Evolutionary conservation across 1,140 invertebrate genomes (phyloP), one percentile per base, ranked within the genome.

Genomic region (Medauroidea extradentata): DNA sequence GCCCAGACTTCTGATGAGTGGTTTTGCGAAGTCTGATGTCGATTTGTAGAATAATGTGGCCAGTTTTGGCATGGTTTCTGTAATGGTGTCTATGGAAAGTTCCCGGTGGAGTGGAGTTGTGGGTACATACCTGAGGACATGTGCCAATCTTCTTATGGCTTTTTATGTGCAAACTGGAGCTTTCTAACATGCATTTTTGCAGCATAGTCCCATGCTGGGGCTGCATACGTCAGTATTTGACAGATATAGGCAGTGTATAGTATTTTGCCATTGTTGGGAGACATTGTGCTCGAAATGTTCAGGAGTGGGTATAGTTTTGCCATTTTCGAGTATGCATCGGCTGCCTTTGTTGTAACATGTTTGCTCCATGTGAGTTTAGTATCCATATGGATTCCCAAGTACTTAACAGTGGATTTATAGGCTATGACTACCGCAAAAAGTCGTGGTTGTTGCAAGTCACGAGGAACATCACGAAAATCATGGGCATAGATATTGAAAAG

Each of bases 401-500:
- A 52, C 16, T 52, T 52, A 27, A 27, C 50, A 52, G 4, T 5
- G 4, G 4, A 5, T 52, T 52, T 16, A n/a, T 23, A 21, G 4
- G 50, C 18, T 16, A 52, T 21, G 7, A 5, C 24, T n/a, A 5
- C 19, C 4, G 4, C 50, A n/a, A 42, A 52, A n/a, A 52, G 50
- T 9, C 9, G 4, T 18, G 16, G 50, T 9, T 21, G 50, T 18
- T 21, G 21, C 9, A 27, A 5, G n/a, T 46, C 9, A 9, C 9
- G 4, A 7, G 50, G 50, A 8, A 18, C 9, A 9, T 5, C 4
- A 9, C n/a, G 18, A 3, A 62, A 18, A 46, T 62, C 61, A 44
- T 59, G 53, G 7, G 52, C 54, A 23, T 61, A 61, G 5, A 62
- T 25, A n/a, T 11, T 50, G 34, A 59, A 62, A n/a, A 62, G 25